Evolutionary conservation across 2,797 vertebrate genomes (phyloP), one percentile per base, ranked within the genome.

Genomic region (Pipistrellus nathusii): DNA sequence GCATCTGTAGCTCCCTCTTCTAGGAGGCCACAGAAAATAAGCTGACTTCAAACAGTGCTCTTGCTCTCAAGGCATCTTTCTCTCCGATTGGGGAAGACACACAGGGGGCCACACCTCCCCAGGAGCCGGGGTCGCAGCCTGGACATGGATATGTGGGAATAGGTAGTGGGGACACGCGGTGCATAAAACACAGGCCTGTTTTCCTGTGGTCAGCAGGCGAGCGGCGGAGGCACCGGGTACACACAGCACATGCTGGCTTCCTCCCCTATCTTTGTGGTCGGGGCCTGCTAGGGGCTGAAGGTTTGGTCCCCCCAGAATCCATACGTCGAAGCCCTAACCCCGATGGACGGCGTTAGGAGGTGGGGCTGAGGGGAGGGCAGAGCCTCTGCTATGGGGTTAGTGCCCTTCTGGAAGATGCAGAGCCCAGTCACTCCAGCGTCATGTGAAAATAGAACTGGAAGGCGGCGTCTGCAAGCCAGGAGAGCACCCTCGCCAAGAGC

Each of bases 1-100:
- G 64, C 95, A 62, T 32, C 81, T 94, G 88, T 84, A 84, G 72
- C 59, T 94, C 62, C 32, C 89, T 90, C 92, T 94, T 90, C 91
- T 55, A 69, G 7, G 32, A 96, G 94, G 94, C 89, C 62, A 90
- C 62, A 53, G 68, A 82, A 91, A 94, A 89, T 83, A 94, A 93
- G 89, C 89, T 83, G 59, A 85, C 68, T 88, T 80, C 87, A 66
- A 86, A 90, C 41, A 41, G 73, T 53, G 21, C 15, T 27, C 55
- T 55, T 46, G 25, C 85, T 88, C 73, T 75, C 35, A 44, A 91
- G 80, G 75, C 38, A 64, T 62, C 76, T 62, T 85, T 85, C 46
- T 81, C 5, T 38, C 23, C 57, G 35, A 25, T 41, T 72, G 72
- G 57, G 75, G 73, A 64, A 66, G 68, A 83, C 62, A 81, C 55